These are phyloP conservation scores for Eufriesea mexicana DNA, from an alignment of 1,140 invertebrate genomes.

Conservation along the genomic window DNA sequence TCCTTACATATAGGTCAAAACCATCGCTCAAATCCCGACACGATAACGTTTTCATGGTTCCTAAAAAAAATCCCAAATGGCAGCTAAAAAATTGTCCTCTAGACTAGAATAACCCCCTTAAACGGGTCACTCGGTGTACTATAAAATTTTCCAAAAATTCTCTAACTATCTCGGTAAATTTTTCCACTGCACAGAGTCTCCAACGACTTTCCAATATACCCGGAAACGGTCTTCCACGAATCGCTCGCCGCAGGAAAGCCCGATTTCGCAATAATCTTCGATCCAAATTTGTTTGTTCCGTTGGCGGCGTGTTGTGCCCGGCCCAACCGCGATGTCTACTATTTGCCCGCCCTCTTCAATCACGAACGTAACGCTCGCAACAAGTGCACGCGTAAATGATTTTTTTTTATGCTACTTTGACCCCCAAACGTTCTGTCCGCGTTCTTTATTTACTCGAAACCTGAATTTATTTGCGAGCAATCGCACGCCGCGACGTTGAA, in stretches of 20 bases:
- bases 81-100: too few relatives aligned
- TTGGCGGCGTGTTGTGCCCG: neutral
- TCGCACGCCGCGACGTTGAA: constrained; percentile 7
- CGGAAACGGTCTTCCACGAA: neutral
- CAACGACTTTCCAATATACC: neutral
- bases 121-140: too few relatives aligned
- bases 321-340: neutral
- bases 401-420: constrained; percentile 50
- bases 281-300: constrained; percentile 18
- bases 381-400: constrained; percentile 43
- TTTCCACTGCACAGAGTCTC: neutral
- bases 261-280: constrained; percentile 30
- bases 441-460: constrained; percentile 44
- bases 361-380: constrained; percentile 34
- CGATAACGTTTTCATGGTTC: too few relatives aligned
- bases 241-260: neutral
- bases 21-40: too few relatives aligned
- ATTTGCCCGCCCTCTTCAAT: constrained; percentile 21
- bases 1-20: too few relatives aligned
- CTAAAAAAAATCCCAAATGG: too few relatives aligned
- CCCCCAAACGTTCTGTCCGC: constrained; percentile 43
- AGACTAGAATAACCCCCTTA: too few relatives aligned
- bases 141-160: too few relatives aligned
- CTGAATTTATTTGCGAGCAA: constrained; percentile 40
- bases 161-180: too few relatives aligned